These are phyloP conservation scores for Eupeodes latifasciatus DNA, from an alignment of 2,888 invertebrate species.

Conservation along the genomic window DNA sequence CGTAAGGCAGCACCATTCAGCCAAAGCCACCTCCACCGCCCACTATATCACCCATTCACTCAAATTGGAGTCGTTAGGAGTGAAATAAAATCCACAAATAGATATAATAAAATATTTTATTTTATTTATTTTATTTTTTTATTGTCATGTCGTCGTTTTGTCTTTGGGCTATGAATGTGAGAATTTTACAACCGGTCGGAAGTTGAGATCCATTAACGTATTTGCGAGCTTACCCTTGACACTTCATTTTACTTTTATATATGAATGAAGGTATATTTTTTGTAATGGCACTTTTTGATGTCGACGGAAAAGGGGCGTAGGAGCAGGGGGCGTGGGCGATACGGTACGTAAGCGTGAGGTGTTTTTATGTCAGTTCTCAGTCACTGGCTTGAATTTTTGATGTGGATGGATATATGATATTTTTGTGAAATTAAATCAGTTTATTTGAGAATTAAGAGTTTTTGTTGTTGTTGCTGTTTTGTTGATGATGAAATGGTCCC, in stretches of 20 bases:
- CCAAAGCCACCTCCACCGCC: too few species aligned
- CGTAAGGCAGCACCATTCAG: too few species aligned
- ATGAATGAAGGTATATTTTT: background rate
- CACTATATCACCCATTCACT: background rate
- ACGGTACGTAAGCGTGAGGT: too few species aligned
- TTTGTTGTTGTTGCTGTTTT: too few species aligned
- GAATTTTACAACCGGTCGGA: slow-evolving; percentile 31
- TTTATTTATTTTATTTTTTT: background rate
- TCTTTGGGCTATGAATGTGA: background rate
- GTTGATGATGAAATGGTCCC: slow-evolving; percentile 12
- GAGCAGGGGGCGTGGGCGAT: background rate
- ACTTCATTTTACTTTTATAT: slow-evolving; percentile 4
- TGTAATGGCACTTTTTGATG: background rate
- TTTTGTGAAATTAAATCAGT: slow-evolving; percentile 30
- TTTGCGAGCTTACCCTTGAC: slow-evolving; percentile 30
- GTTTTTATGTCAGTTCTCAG: background rate
- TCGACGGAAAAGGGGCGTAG: background rate
- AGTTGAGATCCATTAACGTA: slow-evolving; percentile 34
- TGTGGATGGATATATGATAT: slow-evolving; percentile 13
- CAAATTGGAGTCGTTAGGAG: slow-evolving; percentile 1
- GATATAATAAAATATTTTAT: slow-evolving; percentile 1
- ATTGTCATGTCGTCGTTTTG: background rate
- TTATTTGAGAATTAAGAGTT: slow-evolving; percentile 11
- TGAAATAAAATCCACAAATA: slow-evolving; percentile 29
- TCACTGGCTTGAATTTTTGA: background rate